Evolutionary conservation across 2,797 vertebrate species (phyloP).

Genomic region (Otolemur crassicaudatus): DNA sequence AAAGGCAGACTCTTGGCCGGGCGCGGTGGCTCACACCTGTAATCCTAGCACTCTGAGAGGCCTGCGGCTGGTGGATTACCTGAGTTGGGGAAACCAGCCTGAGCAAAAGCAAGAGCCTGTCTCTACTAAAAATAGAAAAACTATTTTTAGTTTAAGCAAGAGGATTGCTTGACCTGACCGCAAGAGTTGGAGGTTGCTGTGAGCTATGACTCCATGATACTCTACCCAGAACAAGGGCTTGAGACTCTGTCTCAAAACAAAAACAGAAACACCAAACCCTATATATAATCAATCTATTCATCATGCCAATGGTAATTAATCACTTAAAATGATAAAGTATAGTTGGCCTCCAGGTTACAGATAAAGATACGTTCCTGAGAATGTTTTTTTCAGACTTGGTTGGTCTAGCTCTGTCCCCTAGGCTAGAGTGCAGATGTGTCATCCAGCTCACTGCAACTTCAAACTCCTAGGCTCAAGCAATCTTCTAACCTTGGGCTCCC

Average conservation of each 20-base stretch:
- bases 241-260: too few species aligned
- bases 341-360: not conserved
- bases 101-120: too few species aligned
- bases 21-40: too few species aligned
- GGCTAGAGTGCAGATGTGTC: not conserved
- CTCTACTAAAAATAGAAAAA: too few species aligned
- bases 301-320: not conserved
- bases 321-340: not conserved
- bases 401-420: not conserved
- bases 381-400: not conserved
- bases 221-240: too few species aligned
- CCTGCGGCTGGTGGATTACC: too few species aligned
- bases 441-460: not conserved
- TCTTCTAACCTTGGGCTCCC: not conserved
- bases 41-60: too few species aligned
- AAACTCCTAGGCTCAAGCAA: not conserved
- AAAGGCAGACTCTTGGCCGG: not conserved
- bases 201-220: too few species aligned
- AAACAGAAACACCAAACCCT: not conserved
- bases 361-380: not conserved
- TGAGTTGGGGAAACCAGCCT: too few species aligned
- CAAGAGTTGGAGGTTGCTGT: too few species aligned
- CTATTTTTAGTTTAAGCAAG: too few species aligned
- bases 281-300: not conserved
- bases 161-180: too few species aligned